Base-by-base conservation (phyloP, 1,140 invertebrate genomes). In the Carcinoscorpius rotundicauda region DNA sequence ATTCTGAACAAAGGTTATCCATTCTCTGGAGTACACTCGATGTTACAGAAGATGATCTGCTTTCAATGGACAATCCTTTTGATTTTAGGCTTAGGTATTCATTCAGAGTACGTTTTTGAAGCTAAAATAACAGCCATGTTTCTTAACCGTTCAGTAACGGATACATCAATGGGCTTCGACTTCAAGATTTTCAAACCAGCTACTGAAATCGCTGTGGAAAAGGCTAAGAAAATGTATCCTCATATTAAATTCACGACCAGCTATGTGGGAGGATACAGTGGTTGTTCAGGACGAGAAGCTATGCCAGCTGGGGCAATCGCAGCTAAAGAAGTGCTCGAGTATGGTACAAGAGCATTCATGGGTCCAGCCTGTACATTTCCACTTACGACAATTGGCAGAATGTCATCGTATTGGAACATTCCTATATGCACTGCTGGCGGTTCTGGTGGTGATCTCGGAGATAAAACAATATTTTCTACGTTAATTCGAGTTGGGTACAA, bases 391-490 rank as follows among this genome's bases (percentile, higher is more conserved):
- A 89, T 92, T 5, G 89, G 88, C 4, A 78, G 88, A 58, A 78
- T 93, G 57, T 88, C 90, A 0, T 86, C 87, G 8, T 92, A 88
- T 73, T 94, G 90, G 90, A 91, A 92, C 73, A 86, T 85, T 0
- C 89, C 90, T 0, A 88, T 91, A 70, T 89, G 73, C 83, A 89
- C 74, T 84, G 85, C 73, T 84, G 85, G 82, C 78, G 76, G 74
- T 85, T 85, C 73, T 58, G 72, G 72, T 49, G 71, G 72, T 2
- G 82, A 89, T 71, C 90, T 93, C 75, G 90, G 89, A 72, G 86
- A 91, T 75, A 93, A 91, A 77, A 87, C 84, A 48, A 87, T 89
- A 73, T 92, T 89, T 72, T 86, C 87, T 3, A 92, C 89, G 0
- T 72, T 93, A 68, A 93, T 89, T 0, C 78, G 89, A 59, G 87